phyloP scores from a whole-genome alignment of 2,888 invertebrate species.

The Listrodromus nycthemerus region DNA sequence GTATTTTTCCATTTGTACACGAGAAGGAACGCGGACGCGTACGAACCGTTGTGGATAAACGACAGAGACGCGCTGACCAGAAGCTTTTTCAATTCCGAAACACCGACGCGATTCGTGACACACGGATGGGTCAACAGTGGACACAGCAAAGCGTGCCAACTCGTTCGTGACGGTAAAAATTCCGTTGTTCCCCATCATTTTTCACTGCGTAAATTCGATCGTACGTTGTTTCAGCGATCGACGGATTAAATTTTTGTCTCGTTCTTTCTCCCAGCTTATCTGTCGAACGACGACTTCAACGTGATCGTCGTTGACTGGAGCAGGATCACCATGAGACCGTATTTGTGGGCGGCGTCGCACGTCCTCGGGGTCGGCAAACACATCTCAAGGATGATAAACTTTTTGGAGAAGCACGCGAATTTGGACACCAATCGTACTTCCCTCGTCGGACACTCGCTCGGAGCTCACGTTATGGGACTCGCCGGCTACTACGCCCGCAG shows the following conservation, averaged over 20 bases:
- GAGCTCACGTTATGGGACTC: constrained; percentile 79
- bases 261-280: constrained; percentile 72
- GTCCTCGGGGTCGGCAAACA: constrained; percentile 72
- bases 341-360: constrained; percentile 70
- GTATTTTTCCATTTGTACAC: constrained; percentile 76
- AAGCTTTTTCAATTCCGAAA: constrained; percentile 72
- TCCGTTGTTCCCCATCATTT: background rate
- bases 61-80: constrained; percentile 67
- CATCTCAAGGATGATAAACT: constrained; percentile 76
- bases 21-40: constrained; percentile 49
- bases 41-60: constrained; percentile 66
- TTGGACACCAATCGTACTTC: constrained; percentile 69
- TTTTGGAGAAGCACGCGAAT: constrained; percentile 72
- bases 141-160: constrained; percentile 68
- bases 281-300: constrained; percentile 75
- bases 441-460: constrained; percentile 80
- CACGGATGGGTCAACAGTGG: constrained; percentile 77
- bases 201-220: background rate
- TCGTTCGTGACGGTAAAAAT: constrained; percentile 76
- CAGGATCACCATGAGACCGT: constrained; percentile 68
- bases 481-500: constrained; percentile 72
- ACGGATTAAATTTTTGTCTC: background rate
- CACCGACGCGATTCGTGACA: constrained; percentile 76
- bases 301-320: constrained; percentile 80
- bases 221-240: background rate